Evolutionary conservation across 2,113 vertebrate species (phyloP), one percentile per base, ranked within the genome.

Genomic region (Gambusia affinis): DNA sequence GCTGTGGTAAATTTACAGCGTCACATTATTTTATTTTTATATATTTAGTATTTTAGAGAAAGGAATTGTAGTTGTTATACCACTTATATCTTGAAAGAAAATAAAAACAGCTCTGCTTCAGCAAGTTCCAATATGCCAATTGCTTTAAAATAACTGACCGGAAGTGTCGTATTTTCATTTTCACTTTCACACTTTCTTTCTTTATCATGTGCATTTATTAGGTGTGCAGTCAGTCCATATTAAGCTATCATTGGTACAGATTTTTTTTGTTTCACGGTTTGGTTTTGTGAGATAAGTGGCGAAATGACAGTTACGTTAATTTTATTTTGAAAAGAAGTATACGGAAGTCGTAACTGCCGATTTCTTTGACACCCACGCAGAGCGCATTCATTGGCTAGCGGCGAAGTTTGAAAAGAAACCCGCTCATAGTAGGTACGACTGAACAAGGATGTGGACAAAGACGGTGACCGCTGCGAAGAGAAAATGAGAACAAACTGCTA

Each of bases 401-500:
- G 89, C 72, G 79, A 91, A 89, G 92, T 95, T 95, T 95, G 94
- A 95, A 95, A 85, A 69, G 73, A 67, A 92, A 91, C 85, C 86
- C 82, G 83, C 60, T 82, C 68, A 76, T 1, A 60, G 65, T 29
- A 7, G 19, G 47, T 17, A 37, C 1, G 22, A 14, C 2, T 74
- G 19, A 22, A 0, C 27, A 33, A 67, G 64, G 67, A 84, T 80
- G 72, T 4, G 66, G 75, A 57, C 44, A 31, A 30, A 68, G 39
- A 27, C 60, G 8, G 27, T 64, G 2, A 24, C 69, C 8, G 44
- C 29, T 77, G 33, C 72, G 80, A 51, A 63, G 57, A 27, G 1
- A 60, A 60, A 29, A 64, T 4, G 12, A 42, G 47, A 67, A 35
- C 11, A 0, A 47, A 1, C 27, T 14, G 8, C 1, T 2, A 29